Conservation (phyloP, 92 coral and sea anemone species). For the Umimayanthus kanabou region DNA sequence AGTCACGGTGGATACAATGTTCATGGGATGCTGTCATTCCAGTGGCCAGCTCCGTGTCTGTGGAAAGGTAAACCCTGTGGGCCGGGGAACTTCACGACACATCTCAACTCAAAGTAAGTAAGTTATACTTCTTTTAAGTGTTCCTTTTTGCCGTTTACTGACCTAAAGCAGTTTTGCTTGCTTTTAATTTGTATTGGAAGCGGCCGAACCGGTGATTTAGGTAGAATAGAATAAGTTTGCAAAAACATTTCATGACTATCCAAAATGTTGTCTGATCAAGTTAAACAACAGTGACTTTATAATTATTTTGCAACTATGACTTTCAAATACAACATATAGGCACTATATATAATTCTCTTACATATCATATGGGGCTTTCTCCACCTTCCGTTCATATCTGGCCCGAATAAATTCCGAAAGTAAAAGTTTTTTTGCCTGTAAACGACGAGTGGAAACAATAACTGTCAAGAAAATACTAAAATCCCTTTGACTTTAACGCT, state of each 20-base stretch:
- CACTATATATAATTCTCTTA: too few relatives aligned
- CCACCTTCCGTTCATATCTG: too few relatives aligned
- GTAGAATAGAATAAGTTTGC: too few relatives aligned
- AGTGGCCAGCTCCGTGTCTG: conserved; percentile 37
- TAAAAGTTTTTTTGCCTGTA: neutral
- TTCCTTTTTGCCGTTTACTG: neutral
- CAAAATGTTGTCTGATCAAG: neutral
- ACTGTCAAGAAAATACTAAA: neutral
- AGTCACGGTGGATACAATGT: neutral
- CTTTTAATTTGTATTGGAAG: neutral
- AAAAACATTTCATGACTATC: too few relatives aligned
- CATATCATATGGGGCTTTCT: too few relatives aligned
- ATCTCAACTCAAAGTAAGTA: conserved; percentile 11
- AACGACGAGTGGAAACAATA: neutral
- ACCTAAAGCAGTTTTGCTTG: neutral
- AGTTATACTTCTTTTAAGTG: too few relatives aligned
- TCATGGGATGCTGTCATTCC: conserved; percentile 22
- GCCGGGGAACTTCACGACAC: conserved; percentile 3
- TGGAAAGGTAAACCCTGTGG: conserved; percentile 28
- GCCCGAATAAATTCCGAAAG: neutral
- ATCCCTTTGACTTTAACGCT: too few relatives aligned
- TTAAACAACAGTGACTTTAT: too few relatives aligned
- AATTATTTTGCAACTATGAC: too few relatives aligned
- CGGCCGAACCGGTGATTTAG: neutral
- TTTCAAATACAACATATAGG: neutral